Evolutionary conservation across 2,797 vertebrate species (phyloP).

Genomic region (Euthynnus affinis): DNA sequence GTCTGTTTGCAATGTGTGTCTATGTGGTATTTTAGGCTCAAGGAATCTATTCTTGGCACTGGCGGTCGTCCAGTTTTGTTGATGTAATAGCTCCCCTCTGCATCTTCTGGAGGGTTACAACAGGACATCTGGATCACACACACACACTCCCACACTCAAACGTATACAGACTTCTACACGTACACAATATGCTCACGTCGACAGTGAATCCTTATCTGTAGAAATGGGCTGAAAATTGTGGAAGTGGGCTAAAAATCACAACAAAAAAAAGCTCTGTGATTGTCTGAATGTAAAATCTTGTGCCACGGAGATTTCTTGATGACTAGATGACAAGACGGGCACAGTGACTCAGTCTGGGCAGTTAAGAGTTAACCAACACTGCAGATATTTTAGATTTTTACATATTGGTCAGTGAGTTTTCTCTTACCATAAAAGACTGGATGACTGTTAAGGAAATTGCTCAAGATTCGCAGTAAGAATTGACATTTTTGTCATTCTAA

Average conservation of each 20-base stretch:
- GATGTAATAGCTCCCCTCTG: conserved; percentile 57
- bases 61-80: conserved; percentile 62
- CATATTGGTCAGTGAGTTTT: neutral
- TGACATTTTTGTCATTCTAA: neutral
- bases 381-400: conserved; percentile 3
- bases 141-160: conserved; percentile 7
- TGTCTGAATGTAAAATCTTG: conserved; percentile 12
- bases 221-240: conserved; percentile 26
- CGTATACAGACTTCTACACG: neutral
- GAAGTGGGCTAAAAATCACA: conserved; percentile 18
- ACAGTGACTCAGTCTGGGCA: neutral
- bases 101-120: conserved; percentile 55
- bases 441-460: neutral
- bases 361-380: neutral
- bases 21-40: conserved; percentile 58
- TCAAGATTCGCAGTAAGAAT: neutral
- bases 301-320: neutral
- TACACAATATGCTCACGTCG: conserved; percentile 23
- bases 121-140: conserved; percentile 54
- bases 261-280: neutral
- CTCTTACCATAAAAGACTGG: neutral
- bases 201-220: neutral
- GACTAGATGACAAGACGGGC: neutral
- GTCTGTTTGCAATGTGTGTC: conserved; percentile 26
- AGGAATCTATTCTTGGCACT: conserved; percentile 60